These are phyloP conservation scores for Danio choprae DNA, from an alignment of 2,797 vertebrate genomes.

Conservation along the genomic window DNA sequence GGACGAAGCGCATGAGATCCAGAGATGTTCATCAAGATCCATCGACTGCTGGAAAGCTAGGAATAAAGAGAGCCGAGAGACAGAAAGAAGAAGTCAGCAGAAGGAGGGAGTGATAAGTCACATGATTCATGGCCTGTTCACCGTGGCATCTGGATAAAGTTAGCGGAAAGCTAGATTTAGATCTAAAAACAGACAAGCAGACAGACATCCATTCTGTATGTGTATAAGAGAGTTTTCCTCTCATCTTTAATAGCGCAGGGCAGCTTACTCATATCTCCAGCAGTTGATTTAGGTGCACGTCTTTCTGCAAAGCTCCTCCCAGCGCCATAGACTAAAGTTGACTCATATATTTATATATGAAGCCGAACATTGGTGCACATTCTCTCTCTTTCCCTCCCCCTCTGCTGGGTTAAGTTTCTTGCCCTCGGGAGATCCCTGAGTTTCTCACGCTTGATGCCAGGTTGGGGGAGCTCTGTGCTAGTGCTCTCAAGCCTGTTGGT, in stretches of 20 bases:
- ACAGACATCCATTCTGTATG: slow-evolving; percentile 33
- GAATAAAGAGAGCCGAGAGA: not conserved
- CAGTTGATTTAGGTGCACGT: slow-evolving; percentile 17
- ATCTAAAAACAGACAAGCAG: slow-evolving; percentile 60
- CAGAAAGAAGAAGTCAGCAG: slow-evolving; percentile 10
- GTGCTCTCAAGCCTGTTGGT: slow-evolving; percentile 28
- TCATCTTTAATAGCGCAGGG: slow-evolving; percentile 21
- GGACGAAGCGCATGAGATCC: not conserved
- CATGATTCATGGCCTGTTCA: slow-evolving; percentile 58
- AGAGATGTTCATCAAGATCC: not conserved
- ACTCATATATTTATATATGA: slow-evolving; percentile 42
- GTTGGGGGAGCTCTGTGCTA: slow-evolving; percentile 42
- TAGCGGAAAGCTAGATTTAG: slow-evolving; percentile 60
- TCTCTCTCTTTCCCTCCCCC: slow-evolving; percentile 30
- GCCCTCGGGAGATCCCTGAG: slow-evolving; percentile 37
- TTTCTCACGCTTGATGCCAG: slow-evolving; percentile 57
- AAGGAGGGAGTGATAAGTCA: slow-evolving; percentile 50
- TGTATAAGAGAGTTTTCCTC: slow-evolving; percentile 10
- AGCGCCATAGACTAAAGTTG: slow-evolving; percentile 20
- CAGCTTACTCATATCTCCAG: slow-evolving; percentile 23
- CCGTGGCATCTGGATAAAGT: slow-evolving; percentile 60
- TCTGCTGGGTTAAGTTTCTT: slow-evolving; percentile 40
- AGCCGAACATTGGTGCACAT: slow-evolving; percentile 29
- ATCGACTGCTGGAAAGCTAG: slow-evolving; percentile 1
- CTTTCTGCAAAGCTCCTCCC: not conserved